Percentiles rank a stretch among this genome's conserved stretches.
Evolutionary conservation across 2,113 vertebrate genomes (phyloP).

Genomic region (Psammodynastes pulverulentus): DNA sequence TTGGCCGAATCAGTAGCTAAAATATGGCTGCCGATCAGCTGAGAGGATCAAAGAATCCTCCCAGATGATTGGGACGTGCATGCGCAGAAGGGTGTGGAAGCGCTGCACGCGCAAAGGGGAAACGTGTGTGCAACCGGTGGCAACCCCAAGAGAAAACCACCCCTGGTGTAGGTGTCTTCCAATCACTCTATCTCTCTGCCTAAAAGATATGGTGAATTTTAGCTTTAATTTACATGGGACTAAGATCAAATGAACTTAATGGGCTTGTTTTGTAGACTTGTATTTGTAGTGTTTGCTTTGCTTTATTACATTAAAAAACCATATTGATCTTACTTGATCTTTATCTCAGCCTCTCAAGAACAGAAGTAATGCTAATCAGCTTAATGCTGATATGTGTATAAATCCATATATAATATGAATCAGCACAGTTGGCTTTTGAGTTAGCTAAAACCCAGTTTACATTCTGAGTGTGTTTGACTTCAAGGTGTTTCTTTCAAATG

Average conservation of each 20-base stretch:
- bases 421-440: constrained; percentile 65
- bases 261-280: background rate
- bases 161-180: background rate
- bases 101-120: too few relatives aligned
- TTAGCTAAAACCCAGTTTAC: constrained; percentile 68
- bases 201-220: background rate
- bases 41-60: too few relatives aligned
- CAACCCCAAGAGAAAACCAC: too few relatives aligned
- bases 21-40: too few relatives aligned
- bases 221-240: background rate
- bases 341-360: constrained; percentile 59
- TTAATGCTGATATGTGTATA: constrained; percentile 50
- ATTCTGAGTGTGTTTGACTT: constrained; percentile 59
- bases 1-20: too few relatives aligned
- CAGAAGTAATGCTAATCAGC: constrained; percentile 62
- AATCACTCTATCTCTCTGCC: background rate
- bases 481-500: constrained; percentile 57
- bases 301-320: background rate
- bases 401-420: constrained; percentile 60
- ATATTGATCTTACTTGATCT: constrained; percentile 38
- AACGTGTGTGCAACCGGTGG: too few relatives aligned
- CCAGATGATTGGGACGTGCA: too few relatives aligned
- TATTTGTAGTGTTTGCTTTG: background rate
- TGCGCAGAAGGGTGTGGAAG: too few relatives aligned
- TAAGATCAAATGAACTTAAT: background rate